Evolutionary conservation across 2,797 vertebrate species (phyloP).

Genomic region (Hemitrygon akajei): DNA sequence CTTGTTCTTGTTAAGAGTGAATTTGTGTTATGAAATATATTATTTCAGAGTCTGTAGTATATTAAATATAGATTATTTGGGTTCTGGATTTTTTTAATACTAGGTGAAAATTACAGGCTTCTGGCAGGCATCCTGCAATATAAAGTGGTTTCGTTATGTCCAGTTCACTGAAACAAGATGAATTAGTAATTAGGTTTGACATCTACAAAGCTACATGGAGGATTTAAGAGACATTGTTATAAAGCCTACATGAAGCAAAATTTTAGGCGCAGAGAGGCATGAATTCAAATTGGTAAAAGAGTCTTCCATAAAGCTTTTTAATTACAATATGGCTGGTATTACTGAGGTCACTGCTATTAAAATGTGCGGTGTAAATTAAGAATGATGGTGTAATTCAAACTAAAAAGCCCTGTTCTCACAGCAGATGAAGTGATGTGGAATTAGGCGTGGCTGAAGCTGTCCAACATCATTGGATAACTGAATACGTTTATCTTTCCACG

Average conservation of each 20-base stretch:
- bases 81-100: slow-evolving; percentile 12
- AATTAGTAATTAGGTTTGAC: slow-evolving; percentile 34
- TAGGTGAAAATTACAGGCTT: slow-evolving; percentile 21
- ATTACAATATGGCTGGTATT: neutral
- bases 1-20: neutral
- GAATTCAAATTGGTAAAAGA: neutral
- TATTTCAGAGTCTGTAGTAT: neutral
- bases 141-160: slow-evolving; percentile 35
- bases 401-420: neutral
- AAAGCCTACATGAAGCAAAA: neutral
- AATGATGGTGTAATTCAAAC: neutral
- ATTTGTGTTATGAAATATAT: slow-evolving; percentile 27
- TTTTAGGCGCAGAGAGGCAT: neutral
- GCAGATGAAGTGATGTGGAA: neutral
- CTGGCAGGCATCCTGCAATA: slow-evolving; percentile 15
- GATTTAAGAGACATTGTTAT: slow-evolving; percentile 1
- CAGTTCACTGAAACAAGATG: slow-evolving; percentile 37
- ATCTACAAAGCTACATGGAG: slow-evolving; percentile 15
- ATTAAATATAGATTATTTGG: slow-evolving; percentile 38
- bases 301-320: neutral
- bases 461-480: neutral
- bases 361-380: neutral
- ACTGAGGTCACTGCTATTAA: neutral
- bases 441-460: neutral
- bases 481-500: neutral